phyloP scores from a whole-genome alignment of 2,888 invertebrate genomes.

The Gisinianus flammeolus region DNA sequence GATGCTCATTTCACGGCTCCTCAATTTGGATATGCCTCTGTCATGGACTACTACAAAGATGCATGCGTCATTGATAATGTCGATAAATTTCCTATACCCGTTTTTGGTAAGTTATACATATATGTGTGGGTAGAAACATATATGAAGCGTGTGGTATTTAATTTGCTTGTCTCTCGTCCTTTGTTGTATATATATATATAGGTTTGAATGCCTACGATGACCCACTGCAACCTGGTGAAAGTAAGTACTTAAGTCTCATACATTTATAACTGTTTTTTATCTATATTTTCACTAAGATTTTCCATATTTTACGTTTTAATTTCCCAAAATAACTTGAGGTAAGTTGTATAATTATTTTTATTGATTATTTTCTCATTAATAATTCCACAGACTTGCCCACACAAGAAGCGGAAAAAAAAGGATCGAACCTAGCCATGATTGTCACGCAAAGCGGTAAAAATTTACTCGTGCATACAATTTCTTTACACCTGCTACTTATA shows the following conservation, averaged over 20 bases:
- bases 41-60: slow-evolving; percentile 79
- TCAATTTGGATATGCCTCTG: slow-evolving; percentile 82
- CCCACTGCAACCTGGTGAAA: slow-evolving; percentile 80
- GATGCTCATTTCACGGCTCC: slow-evolving; percentile 84
- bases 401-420: slow-evolving; percentile 68
- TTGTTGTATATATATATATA: too few species aligned
- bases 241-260: slow-evolving; percentile 61
- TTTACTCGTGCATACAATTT: slow-evolving; percentile 63
- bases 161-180: too few species aligned
- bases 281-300: not conserved
- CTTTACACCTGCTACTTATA: not conserved
- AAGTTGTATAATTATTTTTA: not conserved
- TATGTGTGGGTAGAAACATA: too few species aligned
- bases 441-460: slow-evolving; percentile 40
- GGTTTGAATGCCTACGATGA: slow-evolving; percentile 88
- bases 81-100: slow-evolving; percentile 74
- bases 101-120: too few species aligned
- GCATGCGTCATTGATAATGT: slow-evolving; percentile 77
- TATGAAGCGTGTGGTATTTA: too few species aligned
- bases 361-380: not conserved
- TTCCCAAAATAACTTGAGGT: not conserved
- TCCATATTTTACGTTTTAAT: not conserved
- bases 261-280: not conserved
- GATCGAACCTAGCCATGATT: slow-evolving; percentile 61
- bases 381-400: slow-evolving; percentile 69